Evolutionary conservation across 2,797 vertebrate genomes (phyloP).

Genomic region (Anabas testudineus): DNA sequence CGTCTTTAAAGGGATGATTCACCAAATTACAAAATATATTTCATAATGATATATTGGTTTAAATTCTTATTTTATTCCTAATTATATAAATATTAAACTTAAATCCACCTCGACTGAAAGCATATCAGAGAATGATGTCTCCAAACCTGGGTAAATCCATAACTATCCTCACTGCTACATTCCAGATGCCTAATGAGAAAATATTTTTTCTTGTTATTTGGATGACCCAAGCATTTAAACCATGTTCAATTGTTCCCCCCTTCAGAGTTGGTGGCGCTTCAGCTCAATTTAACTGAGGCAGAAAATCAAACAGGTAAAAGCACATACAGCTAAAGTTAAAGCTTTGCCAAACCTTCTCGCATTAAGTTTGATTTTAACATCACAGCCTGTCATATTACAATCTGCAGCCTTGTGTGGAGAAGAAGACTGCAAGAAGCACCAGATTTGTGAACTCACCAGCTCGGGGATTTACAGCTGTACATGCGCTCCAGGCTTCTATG

Average conservation of each 20-base stretch:
- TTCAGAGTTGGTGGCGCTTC: conserved; percentile 73
- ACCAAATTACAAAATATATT: background rate
- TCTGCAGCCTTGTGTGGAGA: conserved; percentile 73
- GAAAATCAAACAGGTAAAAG: conserved; percentile 83
- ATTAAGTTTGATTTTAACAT: conserved; percentile 19
- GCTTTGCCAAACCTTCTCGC: conserved; percentile 10
- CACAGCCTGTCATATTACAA: conserved; percentile 2
- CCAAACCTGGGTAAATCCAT: no score
- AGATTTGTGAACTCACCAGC: conserved; percentile 81
- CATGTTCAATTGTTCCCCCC: conserved; percentile 34
- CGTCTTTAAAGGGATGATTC: background rate
- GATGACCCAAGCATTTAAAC: conserved; percentile 25
- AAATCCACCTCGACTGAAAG: no score
- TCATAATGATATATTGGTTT: background rate
- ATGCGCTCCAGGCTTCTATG: conserved; percentile 85
- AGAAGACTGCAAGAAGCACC: conserved; percentile 77
- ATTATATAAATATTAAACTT: no score
- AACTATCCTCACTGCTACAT: background rate
- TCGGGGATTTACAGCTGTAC: conserved; percentile 83
- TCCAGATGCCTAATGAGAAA: background rate
- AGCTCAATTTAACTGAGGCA: conserved; percentile 71
- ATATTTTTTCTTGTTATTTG: background rate
- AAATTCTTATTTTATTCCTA: background rate
- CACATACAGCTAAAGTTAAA: conserved; percentile 11
- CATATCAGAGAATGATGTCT: no score